phyloP scores from a whole-genome alignment of 2,113 vertebrate genomes.

The Spermophilus dauricus region DNA sequence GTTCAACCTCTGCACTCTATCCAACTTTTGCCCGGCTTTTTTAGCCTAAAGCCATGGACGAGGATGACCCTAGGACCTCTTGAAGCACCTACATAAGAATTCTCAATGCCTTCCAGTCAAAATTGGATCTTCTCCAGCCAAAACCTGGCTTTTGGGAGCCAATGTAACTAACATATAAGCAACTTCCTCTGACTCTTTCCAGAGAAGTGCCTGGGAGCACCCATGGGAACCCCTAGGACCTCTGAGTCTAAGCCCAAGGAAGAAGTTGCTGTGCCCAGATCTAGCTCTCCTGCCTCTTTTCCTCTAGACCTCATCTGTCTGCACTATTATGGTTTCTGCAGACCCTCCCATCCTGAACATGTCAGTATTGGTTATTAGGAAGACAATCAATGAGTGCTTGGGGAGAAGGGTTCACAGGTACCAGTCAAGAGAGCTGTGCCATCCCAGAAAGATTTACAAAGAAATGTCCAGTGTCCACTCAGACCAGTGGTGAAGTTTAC shows the following conservation, averaged over 20 bases:
- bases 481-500: neutral
- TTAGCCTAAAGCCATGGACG: too few relatives aligned
- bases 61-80: rapidly evolving
- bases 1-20: neutral
- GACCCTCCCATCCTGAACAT: rapidly evolving
- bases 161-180: neutral
- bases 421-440: rapidly evolving
- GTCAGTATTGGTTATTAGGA: neutral
- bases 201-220: rapidly evolving
- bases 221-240: rapidly evolving
- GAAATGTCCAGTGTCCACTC: too few relatives aligned
- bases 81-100: neutral
- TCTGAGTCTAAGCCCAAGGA: rapidly evolving
- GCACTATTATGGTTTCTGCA: neutral
- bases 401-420: neutral
- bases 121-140: neutral
- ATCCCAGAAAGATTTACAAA: neutral
- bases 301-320: neutral
- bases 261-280: neutral
- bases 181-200: neutral
- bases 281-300: neutral
- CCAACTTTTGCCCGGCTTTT: neutral
- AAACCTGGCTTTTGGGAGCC: neutral
- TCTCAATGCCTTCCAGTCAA: neutral
- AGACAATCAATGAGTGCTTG: neutral